Evolutionary conservation across 2,113 vertebrate species (phyloP).

Genomic region (Cololabis saira): DNA sequence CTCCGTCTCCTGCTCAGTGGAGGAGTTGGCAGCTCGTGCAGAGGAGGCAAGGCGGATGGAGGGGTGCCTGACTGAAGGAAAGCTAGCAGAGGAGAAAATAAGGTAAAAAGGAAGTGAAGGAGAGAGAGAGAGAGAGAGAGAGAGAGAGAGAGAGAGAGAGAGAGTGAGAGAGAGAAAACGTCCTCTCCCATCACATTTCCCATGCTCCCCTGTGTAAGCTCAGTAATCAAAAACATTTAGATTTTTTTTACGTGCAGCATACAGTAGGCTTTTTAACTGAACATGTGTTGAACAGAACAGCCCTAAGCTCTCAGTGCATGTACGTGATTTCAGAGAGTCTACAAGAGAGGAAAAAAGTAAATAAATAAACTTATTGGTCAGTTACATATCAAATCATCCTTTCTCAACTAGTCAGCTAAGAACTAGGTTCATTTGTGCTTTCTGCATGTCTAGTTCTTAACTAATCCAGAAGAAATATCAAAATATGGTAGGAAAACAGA

Average conservation of each 20-base stretch:
- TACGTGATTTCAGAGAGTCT: conserved; percentile 20
- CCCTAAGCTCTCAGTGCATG: conserved; percentile 35
- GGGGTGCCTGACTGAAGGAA: conserved; percentile 66
- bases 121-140: conserved; percentile 32
- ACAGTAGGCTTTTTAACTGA: conserved; percentile 60
- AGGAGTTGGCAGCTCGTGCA: conserved; percentile 73
- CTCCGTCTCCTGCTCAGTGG: conserved; percentile 61
- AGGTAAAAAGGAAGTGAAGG: conserved; percentile 62
- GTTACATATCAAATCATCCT: neutral
- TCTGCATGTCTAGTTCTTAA: neutral
- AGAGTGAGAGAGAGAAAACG: conserved; percentile 25
- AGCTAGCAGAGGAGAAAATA: conserved; percentile 75
- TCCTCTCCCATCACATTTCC: conserved; percentile 53
- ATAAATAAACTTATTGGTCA: neutral
- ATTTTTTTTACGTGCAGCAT: conserved; percentile 26
- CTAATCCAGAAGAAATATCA: neutral
- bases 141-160: conserved; percentile 36
- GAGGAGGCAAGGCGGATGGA: conserved; percentile 70
- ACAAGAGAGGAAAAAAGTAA: conserved; percentile 15
- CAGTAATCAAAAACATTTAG: conserved; percentile 69
- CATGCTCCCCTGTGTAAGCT: conserved; percentile 54
- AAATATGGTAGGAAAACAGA: conserved; percentile 31
- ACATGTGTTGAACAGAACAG: conserved; percentile 63
- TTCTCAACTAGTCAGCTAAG: neutral
- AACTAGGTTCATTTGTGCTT: neutral